Evolutionary conservation across 2,888 invertebrate genomes (phyloP).

Genomic region (Dyspetes luteomarginatus): DNA sequence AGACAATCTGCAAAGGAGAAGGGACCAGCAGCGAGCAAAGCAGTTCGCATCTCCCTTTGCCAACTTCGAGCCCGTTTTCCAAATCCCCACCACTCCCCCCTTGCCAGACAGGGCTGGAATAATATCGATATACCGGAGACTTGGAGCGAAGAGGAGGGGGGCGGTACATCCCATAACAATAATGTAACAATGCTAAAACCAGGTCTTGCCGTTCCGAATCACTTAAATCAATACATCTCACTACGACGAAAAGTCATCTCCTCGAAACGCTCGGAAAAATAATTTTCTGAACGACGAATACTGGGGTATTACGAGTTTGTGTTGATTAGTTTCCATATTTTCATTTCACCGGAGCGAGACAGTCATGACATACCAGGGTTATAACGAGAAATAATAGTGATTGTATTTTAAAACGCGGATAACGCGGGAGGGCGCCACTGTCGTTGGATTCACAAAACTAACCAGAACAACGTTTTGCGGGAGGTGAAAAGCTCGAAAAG

Average conservation of each 20-base stretch:
- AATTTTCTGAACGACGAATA: neutral
- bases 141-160: neutral
- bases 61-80: constrained; percentile 35
- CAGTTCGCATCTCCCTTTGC: constrained; percentile 54
- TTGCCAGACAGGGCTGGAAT: constrained; percentile 39
- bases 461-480: constrained; percentile 2
- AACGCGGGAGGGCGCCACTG: constrained; percentile 23
- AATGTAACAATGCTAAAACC: neutral
- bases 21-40: constrained; percentile 57
- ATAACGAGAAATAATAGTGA: constrained; percentile 61
- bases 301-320: neutral
- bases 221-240: too few species aligned
- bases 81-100: constrained; percentile 37
- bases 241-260: neutral
- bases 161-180: neutral
- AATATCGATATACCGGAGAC: constrained; percentile 40
- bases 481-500: constrained; percentile 57
- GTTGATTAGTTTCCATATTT: constrained; percentile 31
- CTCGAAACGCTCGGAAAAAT: constrained; percentile 6
- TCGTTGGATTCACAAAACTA: constrained; percentile 1
- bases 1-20: constrained; percentile 61
- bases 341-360: neutral
- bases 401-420: constrained; percentile 52
- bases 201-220: constrained; percentile 7
- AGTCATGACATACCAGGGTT: neutral